Percentiles rank a stretch among this genome's conserved stretches.
Conservation (phyloP, 1,140 invertebrate genomes). For the Drosophila paulistorum region DNA sequence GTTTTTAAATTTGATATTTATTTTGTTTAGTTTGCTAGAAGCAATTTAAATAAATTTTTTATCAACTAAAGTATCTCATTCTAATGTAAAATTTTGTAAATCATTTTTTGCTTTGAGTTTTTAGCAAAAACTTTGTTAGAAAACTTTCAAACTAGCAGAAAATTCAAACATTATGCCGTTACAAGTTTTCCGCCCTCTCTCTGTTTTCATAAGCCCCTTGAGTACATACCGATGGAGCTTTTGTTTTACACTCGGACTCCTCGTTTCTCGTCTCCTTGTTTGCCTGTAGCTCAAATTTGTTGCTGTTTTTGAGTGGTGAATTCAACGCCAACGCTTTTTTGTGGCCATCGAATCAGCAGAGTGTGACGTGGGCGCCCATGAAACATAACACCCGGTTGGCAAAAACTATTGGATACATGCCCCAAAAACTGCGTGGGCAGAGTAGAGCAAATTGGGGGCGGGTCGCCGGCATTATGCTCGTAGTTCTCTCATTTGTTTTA, state of each 20-base stretch:
- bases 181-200: background rate
- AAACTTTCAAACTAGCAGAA: slow-evolving; percentile 7
- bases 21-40: background rate
- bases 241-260: background rate
- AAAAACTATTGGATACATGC: slow-evolving; percentile 57
- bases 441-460: slow-evolving; percentile 25
- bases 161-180: slow-evolving; percentile 17
- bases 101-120: background rate
- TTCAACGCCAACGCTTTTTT: slow-evolving; percentile 47
- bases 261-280: background rate
- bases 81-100: slow-evolving; percentile 3
- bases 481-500: slow-evolving; percentile 20
- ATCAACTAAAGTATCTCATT: background rate
- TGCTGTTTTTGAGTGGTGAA: slow-evolving; percentile 33
- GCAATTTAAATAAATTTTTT: background rate
- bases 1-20: background rate
- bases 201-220: background rate
- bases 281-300: background rate
- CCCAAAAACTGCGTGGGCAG: slow-evolving; percentile 37
- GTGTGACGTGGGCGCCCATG: slow-evolving; percentile 51
- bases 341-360: slow-evolving; percentile 47
- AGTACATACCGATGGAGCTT: slow-evolving; percentile 32
- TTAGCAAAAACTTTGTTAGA: slow-evolving; percentile 5
- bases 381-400: slow-evolving; percentile 37
- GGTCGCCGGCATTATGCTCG: slow-evolving; percentile 36